Percentiles rank a stretch among this genome's conserved stretches.
These are phyloP conservation scores for Chiroxiphia lanceolata DNA, from an alignment of 2,797 vertebrate species.

Conservation along the genomic window DNA sequence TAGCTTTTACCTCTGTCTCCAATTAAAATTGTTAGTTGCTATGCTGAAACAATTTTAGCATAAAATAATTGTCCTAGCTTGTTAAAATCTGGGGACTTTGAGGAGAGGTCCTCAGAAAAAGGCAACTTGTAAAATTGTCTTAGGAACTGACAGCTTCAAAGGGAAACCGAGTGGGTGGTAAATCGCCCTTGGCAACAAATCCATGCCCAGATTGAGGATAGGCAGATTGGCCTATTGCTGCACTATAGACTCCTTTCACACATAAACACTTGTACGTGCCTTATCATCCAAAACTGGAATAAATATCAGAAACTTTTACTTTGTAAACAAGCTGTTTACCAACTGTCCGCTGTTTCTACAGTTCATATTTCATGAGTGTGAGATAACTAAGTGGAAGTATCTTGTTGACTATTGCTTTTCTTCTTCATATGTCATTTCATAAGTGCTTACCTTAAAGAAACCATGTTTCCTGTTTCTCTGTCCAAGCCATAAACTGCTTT, in stretches of 20 bases:
- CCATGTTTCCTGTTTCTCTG: constrained; percentile 93
- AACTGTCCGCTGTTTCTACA: neutral
- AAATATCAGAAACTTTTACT: neutral
- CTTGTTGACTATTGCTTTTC: neutral
- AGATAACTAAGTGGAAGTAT: neutral
- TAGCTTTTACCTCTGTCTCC: neutral
- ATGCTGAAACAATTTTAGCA: neutral
- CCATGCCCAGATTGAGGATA: neutral
- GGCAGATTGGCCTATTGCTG: neutral
- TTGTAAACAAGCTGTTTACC: neutral
- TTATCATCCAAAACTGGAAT: neutral
- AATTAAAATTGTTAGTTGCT: neutral
- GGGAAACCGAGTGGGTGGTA: constrained; percentile 7
- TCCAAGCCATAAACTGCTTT: constrained; percentile 92
- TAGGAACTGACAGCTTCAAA: neutral
- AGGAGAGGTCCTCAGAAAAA: neutral
- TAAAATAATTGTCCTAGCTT: neutral
- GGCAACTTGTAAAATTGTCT: neutral
- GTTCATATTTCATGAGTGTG: neutral
- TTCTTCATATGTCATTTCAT: neutral
- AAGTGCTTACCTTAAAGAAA: constrained; percentile 91
- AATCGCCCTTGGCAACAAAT: constrained; percentile 57
- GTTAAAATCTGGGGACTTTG: neutral
- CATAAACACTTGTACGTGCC: neutral
- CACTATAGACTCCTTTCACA: neutral